A percentile compares a stretch with the other conserved stretches of the same genome.
Conservation (phyloP, 2,888 invertebrate genomes). For the Lumbricus terrestris region DNA sequence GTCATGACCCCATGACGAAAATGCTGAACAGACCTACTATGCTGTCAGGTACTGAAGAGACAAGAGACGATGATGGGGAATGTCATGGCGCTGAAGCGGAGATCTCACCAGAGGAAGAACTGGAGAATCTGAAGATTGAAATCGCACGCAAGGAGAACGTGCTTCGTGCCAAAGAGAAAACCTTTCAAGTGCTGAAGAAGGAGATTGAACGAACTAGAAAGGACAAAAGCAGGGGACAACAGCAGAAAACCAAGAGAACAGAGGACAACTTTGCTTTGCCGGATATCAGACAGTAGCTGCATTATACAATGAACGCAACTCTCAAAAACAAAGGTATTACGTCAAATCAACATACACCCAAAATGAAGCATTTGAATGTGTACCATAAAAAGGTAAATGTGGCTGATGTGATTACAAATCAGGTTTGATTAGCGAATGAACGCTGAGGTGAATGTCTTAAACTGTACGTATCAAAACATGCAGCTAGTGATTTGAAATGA, state of each 20-base stretch:
- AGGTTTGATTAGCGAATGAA: not conserved
- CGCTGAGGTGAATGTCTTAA: not conserved
- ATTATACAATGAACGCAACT: not conserved
- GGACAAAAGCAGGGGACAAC: not conserved
- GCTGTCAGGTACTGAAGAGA: not conserved
- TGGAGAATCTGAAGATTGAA: not conserved
- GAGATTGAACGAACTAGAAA: not conserved
- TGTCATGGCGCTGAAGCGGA: not conserved
- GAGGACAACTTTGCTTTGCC: not conserved
- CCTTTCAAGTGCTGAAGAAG: conserved; percentile 8
- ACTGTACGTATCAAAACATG: not conserved
- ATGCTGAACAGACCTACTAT: not conserved
- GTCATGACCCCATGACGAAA: not conserved
- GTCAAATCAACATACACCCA: not conserved
- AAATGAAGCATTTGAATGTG: not conserved
- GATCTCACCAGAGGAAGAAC: not conserved
- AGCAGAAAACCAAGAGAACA: not conserved
- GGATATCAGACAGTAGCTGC: not conserved
- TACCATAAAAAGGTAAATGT: not conserved
- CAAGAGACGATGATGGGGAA: not conserved
- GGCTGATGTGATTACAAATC: not conserved
- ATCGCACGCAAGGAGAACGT: not conserved
- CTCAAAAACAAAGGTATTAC: not conserved
- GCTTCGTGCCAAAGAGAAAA: conserved; percentile 12
- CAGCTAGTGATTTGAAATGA: not conserved